Conservation (phyloP, 2,113 vertebrate species). For the Geococcyx californianus region DNA sequence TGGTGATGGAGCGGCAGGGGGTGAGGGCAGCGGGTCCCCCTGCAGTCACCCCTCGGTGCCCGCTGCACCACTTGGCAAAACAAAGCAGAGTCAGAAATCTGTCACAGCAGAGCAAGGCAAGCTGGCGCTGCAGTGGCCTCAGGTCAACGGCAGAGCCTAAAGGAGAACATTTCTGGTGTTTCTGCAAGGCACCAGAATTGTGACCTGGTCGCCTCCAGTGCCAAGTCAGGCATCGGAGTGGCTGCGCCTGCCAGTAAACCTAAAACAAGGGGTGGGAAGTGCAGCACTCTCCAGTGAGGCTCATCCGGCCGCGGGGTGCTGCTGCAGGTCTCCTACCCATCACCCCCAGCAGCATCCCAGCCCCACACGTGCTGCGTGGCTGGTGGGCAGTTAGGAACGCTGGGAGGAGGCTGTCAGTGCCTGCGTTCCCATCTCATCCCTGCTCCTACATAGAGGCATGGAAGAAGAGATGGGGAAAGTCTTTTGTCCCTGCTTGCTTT, state of each 20-base stretch:
- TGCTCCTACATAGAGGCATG: rapidly evolving
- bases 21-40: rapidly evolving
- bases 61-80: not conserved
- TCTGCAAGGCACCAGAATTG: not conserved
- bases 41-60: rapidly evolving
- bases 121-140: rapidly evolving
- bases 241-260: not conserved
- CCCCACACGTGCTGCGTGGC: not conserved
- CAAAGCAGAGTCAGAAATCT: not conserved
- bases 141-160: not conserved
- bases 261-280: rapidly evolving
- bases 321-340: not conserved
- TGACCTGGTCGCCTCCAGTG: not conserved
- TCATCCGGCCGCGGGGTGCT: rapidly evolving
- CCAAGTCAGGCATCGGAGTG: rapidly evolving
- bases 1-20: not conserved
- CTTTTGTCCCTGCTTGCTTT: not conserved
- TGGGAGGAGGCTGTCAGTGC: not conserved
- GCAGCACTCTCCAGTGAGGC: not conserved
- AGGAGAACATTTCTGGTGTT: not conserved
- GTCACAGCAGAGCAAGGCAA: not conserved
- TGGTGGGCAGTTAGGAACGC: rapidly evolving
- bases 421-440: rapidly evolving
- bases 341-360: not conserved
- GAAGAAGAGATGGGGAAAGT: not conserved